Evolutionary conservation across 2,797 vertebrate species (phyloP), one percentile per base, ranked within the genome.

Genomic region (Syncerus caffer): DNA sequence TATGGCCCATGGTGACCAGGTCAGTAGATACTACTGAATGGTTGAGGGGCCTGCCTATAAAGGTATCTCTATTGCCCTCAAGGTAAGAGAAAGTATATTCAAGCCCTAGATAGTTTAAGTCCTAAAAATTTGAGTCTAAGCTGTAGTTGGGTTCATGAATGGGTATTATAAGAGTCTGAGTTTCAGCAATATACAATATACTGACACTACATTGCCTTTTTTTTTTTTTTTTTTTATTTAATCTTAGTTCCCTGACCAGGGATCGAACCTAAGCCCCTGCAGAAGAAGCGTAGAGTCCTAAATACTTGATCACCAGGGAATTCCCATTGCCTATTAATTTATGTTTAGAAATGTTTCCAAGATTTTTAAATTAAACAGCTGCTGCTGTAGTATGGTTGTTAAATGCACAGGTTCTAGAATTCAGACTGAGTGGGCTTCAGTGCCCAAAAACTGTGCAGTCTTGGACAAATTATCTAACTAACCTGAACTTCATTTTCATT

Each of bases 281-380:
- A 79, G 4, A 19, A 29, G 27, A 31, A 50, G 15, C 9, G 0
- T 17, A 17, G 27, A 50, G 76, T 79, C 27, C 45, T 79, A 79
- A 79, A 79, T 47, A 31, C 27, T 50, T 47, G 45, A 71, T 71
- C 34, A 79, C 45, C 38, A 31, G 27, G 76, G 76, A 79, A 50
- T 79, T 50, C 76, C 27, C 76, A 50, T 50, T 79, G 27, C 76
- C 45, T 79, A 50, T 50, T 86, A 57, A 91, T 62, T 92, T 60
- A n/a, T 58, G 51, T 95, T 95, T 95, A 91, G 89, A 71, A 91
- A 53, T 95, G 51, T 67, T 95, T 86, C 85, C 29, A 60, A 85
- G 67, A 60, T 60, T 95, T 82, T 79, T 55, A 29, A 38, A 57
- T 31, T 80, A 67, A 79, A 67, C 11, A 91, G 50, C 31, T 86